Percentiles rank a stretch among this genome's conserved stretches.
These are phyloP conservation scores for Bugulina stolonifera DNA, from an alignment of 2,888 invertebrate genomes.

Conservation along the genomic window DNA sequence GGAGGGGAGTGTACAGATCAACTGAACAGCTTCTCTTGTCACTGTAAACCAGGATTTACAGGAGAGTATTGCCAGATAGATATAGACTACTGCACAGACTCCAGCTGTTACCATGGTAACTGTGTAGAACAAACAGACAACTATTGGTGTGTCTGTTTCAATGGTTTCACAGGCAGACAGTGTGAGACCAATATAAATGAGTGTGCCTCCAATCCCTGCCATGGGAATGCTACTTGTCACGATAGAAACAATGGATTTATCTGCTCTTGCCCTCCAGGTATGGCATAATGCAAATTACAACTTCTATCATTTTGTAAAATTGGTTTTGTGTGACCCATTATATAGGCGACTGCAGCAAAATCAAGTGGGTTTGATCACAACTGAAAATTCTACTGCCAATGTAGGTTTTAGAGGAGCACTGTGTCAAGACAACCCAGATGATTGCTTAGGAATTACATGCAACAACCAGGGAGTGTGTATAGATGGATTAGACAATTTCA, in stretches of 20 bases:
- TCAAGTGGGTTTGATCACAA: too few species aligned
- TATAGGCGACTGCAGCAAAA: too few species aligned
- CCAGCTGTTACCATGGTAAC: not conserved
- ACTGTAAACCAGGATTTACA: not conserved
- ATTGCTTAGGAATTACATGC: not conserved
- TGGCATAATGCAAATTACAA: too few species aligned
- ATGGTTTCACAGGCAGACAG: not conserved
- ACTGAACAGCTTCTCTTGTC: not conserved
- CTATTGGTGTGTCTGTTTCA: not conserved
- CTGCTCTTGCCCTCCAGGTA: not conserved
- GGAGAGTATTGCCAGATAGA: not conserved
- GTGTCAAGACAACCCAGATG: conserved; percentile 1
- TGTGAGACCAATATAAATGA: conserved; percentile 11
- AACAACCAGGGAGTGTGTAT: not conserved
- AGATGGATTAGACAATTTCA: not conserved
- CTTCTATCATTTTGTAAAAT: too few species aligned
- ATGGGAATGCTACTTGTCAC: not conserved
- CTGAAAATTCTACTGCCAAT: too few species aligned
- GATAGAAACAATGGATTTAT: not conserved
- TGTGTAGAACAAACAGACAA: not conserved
- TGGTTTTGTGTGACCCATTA: too few species aligned
- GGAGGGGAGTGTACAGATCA: not conserved
- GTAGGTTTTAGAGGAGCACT: not conserved
- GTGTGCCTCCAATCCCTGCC: not conserved
- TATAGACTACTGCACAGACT: not conserved